A percentile compares a stretch with the other conserved stretches of the same genome.
phyloP scores from a whole-genome alignment of 2,888 invertebrate species.

The Calliscelio sp. region DNA sequence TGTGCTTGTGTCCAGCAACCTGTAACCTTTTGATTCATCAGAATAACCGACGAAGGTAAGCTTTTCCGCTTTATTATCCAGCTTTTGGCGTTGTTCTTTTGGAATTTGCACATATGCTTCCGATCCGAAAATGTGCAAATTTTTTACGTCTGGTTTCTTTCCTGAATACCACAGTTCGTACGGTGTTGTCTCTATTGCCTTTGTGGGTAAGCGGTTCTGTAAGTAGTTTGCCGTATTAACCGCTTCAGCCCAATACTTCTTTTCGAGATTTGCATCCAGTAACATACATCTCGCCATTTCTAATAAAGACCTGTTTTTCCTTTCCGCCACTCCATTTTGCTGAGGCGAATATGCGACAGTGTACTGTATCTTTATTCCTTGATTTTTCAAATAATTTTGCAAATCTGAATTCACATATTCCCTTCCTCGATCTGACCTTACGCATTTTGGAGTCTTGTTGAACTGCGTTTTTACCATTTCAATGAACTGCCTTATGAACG shows the following conservation, averaged over 20 bases:
- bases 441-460: constrained; percentile 35
- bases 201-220: constrained; percentile 69
- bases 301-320: constrained; percentile 74
- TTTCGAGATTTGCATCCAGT: constrained; percentile 66
- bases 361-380: constrained; percentile 76
- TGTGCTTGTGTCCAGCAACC: neutral
- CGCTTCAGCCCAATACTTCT: constrained; percentile 76
- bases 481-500: constrained; percentile 39
- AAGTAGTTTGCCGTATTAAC: constrained; percentile 71
- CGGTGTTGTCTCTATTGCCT: constrained; percentile 64
- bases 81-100: constrained; percentile 13
- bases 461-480: constrained; percentile 37
- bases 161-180: constrained; percentile 69
- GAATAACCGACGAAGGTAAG: neutral
- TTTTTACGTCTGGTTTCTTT: constrained; percentile 67
- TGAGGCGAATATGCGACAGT: constrained; percentile 73
- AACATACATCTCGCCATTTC: constrained; percentile 75
- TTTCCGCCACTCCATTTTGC: constrained; percentile 75
- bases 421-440: constrained; percentile 75
- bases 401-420: constrained; percentile 76
- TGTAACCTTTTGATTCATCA: neutral
- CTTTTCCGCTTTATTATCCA: constrained; percentile 5
- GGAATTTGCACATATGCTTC: constrained; percentile 68
- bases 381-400: constrained; percentile 61
- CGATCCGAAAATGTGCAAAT: constrained; percentile 74